Percentiles rank a stretch among this genome's conserved stretches.
Evolutionary conservation across 2,113 vertebrate genomes (phyloP).

Genomic region (Indicator indicator): DNA sequence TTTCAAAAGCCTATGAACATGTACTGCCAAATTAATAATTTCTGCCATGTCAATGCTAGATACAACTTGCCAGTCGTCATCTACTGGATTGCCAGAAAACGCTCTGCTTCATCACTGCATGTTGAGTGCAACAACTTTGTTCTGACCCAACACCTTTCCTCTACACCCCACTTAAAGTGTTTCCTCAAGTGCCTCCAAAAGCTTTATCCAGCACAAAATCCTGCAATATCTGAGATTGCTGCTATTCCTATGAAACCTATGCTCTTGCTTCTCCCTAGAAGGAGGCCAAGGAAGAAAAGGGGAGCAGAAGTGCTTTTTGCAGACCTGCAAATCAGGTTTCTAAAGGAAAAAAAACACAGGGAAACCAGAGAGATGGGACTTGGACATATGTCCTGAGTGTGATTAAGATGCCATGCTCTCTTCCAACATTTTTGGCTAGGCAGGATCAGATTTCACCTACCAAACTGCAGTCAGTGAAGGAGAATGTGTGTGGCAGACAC

Average conservation of each 20-base stretch:
- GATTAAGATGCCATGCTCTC: neutral
- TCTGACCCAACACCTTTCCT: neutral
- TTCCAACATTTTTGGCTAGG: neutral
- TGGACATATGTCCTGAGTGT: neutral
- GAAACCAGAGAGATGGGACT: neutral
- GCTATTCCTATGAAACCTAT: neutral
- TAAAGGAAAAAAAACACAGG: neutral
- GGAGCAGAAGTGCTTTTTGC: neutral
- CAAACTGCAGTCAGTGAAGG: neutral
- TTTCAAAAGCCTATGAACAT: neutral
- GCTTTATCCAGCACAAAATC: neutral
- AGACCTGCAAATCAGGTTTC: neutral
- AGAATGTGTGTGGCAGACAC: neutral
- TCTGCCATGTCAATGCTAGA: neutral
- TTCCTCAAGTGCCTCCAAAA: slow-evolving; percentile 18
- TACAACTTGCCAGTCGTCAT: neutral
- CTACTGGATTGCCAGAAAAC: neutral
- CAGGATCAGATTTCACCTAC: neutral
- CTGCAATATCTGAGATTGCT: neutral
- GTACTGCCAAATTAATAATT: neutral
- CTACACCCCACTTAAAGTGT: neutral
- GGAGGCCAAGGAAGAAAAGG: neutral
- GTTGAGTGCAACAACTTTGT: neutral
- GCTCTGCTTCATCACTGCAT: neutral
- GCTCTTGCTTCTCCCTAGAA: neutral